Percentiles rank a stretch among this genome's conserved stretches.
Conservation (phyloP, 2,113 vertebrate species). For the Osmerus mordax region DNA sequence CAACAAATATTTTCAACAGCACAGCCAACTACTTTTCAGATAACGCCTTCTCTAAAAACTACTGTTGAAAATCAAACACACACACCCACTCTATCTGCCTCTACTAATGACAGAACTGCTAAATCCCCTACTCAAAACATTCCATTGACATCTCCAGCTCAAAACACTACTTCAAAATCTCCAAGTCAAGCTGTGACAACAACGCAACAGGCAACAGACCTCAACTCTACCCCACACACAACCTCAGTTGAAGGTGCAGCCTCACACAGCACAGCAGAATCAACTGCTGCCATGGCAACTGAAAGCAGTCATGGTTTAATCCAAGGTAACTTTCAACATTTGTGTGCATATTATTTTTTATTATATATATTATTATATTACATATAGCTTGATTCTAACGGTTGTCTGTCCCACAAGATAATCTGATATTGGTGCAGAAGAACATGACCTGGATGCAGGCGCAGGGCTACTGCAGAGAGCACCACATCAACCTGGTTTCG, state of each 20-base stretch:
- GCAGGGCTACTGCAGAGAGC: conserved; percentile 58
- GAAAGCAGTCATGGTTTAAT: conserved; percentile 17
- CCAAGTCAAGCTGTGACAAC: no score
- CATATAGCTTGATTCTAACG: background rate
- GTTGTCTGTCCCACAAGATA: conserved; percentile 35
- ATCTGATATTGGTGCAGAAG: conserved; percentile 52
- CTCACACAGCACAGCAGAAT: conserved; percentile 7
- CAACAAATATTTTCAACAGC: background rate
- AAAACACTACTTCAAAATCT: no score
- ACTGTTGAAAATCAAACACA: background rate
- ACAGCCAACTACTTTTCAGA: background rate
- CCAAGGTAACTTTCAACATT: conserved; percentile 33
- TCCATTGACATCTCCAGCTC: background rate
- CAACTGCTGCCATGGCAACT: background rate
- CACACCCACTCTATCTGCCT: background rate
- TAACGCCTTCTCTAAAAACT: background rate
- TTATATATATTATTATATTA: background rate
- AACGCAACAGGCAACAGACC: background rate
- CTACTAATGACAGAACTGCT: background rate
- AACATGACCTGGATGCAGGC: conserved; percentile 66
- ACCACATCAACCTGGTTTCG: conserved; percentile 55
- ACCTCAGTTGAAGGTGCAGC: conserved; percentile 11
- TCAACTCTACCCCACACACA: background rate
- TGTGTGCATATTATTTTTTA: background rate
- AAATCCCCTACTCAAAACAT: background rate